These are phyloP conservation scores for Tupaia tana DNA, from an alignment of 2,113 vertebrate species.

Conservation along the genomic window DNA sequence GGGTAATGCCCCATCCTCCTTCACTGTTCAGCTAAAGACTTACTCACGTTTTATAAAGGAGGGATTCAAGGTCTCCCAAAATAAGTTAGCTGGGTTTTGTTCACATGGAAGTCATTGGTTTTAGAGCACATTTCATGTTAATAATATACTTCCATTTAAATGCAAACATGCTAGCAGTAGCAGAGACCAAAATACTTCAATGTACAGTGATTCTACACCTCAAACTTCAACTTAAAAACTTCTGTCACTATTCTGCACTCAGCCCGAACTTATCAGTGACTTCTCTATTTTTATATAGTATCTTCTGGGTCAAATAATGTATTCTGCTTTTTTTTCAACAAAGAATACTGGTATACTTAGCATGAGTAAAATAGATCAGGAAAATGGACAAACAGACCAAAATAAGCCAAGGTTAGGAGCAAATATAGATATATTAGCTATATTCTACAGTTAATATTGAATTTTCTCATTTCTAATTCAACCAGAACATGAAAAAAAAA, in stretches of 20 bases:
- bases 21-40: background rate
- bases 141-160: background rate
- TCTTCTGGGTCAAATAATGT: background rate
- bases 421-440: background rate
- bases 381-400: conserved; percentile 7
- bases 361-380: background rate
- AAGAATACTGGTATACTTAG: background rate
- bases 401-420: background rate
- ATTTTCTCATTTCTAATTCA: background rate
- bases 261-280: background rate
- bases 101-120: background rate
- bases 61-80: background rate
- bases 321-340: background rate
- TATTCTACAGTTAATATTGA: background rate
- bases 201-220: background rate
- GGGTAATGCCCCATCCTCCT: background rate
- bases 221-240: background rate
- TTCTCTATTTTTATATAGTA: background rate
- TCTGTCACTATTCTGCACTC: background rate
- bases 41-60: background rate
- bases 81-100: background rate
- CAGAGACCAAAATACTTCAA: background rate
- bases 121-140: background rate
- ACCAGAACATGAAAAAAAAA: conserved; percentile 1
- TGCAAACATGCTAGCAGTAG: background rate